Conservation (phyloP, 2,113 vertebrate genomes). For the Amblyornis subalaris region DNA sequence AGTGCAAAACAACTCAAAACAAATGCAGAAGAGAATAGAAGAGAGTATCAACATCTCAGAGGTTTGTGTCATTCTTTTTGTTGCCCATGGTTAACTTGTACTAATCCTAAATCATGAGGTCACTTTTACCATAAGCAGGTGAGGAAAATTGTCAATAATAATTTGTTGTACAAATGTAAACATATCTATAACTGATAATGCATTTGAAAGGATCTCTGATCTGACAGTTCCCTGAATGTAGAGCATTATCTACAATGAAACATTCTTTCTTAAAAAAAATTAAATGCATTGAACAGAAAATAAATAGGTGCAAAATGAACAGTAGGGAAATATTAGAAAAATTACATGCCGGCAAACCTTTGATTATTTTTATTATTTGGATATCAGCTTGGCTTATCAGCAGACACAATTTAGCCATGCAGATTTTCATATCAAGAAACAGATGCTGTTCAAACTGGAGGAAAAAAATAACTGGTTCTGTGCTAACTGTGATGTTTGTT, state of each 20-base stretch:
- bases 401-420: not conserved
- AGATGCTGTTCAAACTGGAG: not conserved
- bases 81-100: not conserved
- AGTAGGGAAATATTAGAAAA: not conserved
- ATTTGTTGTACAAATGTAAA: not conserved
- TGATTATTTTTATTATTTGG: not conserved
- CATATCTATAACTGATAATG: not conserved
- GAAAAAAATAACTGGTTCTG: rapidly evolving
- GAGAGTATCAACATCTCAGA: not conserved
- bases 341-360: not conserved
- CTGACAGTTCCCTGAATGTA: not conserved
- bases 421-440: not conserved
- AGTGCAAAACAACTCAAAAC: not conserved
- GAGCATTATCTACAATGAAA: not conserved
- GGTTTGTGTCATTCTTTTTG: not conserved
- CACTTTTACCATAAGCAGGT: not conserved
- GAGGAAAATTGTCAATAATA: not conserved
- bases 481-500: not conserved
- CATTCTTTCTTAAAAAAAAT: not conserved
- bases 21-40: not conserved
- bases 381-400: not conserved
- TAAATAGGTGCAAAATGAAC: not conserved
- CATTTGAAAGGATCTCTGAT: not conserved
- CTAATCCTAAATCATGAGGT: not conserved
- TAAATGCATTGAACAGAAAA: not conserved